Evolutionary conservation across 2,888 invertebrate species (phyloP).

Genomic region (Congeria kusceri): DNA sequence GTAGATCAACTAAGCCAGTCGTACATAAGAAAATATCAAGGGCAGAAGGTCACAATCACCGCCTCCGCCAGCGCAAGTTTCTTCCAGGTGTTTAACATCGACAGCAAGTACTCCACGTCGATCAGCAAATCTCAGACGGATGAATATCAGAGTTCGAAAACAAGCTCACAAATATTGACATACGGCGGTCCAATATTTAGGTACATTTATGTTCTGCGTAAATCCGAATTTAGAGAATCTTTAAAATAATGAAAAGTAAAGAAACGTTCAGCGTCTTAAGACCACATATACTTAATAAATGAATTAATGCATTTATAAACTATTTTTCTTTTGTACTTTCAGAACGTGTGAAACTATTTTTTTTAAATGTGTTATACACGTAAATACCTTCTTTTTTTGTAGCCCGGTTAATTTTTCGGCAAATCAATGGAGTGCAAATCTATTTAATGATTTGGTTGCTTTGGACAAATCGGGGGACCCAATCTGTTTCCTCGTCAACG

Average conservation of each 20-base stretch:
- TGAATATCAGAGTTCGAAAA: constrained; percentile 60
- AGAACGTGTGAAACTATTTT: too few species aligned
- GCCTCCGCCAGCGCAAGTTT: constrained; percentile 73
- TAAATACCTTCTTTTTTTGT: too few species aligned
- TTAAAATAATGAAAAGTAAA: too few species aligned
- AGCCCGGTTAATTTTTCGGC: constrained; percentile 70
- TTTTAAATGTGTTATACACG: too few species aligned
- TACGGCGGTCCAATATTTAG: constrained; percentile 71
- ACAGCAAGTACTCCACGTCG: constrained; percentile 45
- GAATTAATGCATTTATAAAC: too few species aligned
- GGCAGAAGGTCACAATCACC: constrained; percentile 50
- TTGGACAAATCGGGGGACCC: constrained; percentile 79
- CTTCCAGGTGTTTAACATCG: constrained; percentile 62
- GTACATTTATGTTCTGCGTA: constrained; percentile 4
- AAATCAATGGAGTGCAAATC: constrained; percentile 66
- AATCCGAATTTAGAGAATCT: too few species aligned
- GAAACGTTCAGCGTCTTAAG: too few species aligned
- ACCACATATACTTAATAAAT: too few species aligned
- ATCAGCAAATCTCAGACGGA: constrained; percentile 46
- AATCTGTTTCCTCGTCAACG: constrained; percentile 71
- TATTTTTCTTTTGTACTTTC: too few species aligned
- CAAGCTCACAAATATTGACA: constrained; percentile 62
- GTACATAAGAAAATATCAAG: constrained; percentile 48
- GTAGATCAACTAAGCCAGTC: constrained; percentile 67
- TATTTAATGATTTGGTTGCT: constrained; percentile 74